Evolutionary conservation across 2,888 invertebrate species (phyloP), one percentile per base, ranked within the genome.

Genomic region (Crioceris asparagi): DNA sequence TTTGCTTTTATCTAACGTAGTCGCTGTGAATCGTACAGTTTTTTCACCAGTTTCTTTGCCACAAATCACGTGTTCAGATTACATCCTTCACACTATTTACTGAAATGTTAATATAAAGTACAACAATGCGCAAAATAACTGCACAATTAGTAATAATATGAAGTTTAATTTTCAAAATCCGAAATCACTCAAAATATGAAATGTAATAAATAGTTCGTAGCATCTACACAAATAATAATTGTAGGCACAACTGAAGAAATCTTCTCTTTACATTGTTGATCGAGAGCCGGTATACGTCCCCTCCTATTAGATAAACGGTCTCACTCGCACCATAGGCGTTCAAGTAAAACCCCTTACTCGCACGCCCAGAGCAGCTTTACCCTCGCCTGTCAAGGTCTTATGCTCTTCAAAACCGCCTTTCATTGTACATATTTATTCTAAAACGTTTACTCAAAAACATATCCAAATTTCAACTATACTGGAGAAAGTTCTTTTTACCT

Each of bases 251-350:
- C 35, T 35, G 27, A 34, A 25, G 23, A 33, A 33, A 33, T 33
- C 33, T 33, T 33, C 33, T 33, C 33, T 19, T 7, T 33, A 33
- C 33, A 33, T 33, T 33, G 33, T 33, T 21, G 33, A 10, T 33
- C 33, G 33, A 33, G 34, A 34, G 34, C 34, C 23, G 26, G 34
- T 34, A 34, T 34, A 34, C 34, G 34, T 26, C 23, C 34, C 34
- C 26, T 34, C 34, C n/a, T 26, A 34, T 34, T 26, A 34, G 21
- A n/a, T n/a, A 32, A 17, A 32, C 32, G 32, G 32, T 32, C 32
- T n/a, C 11, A 2, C 50, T 40, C 2, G 60, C 37, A 2, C 59
- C 60, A 39, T 61, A 64, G 2, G 58, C 21, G 21, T 21, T n/a
- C n/a, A n/a, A n/a, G n/a, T n/a, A n/a, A n/a, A n/a, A n/a, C n/a